Evolutionary conservation across 2,113 vertebrate species (phyloP), one percentile per base, ranked within the genome.

Genomic region (Sinocyclocheilus maitianheensis): DNA sequence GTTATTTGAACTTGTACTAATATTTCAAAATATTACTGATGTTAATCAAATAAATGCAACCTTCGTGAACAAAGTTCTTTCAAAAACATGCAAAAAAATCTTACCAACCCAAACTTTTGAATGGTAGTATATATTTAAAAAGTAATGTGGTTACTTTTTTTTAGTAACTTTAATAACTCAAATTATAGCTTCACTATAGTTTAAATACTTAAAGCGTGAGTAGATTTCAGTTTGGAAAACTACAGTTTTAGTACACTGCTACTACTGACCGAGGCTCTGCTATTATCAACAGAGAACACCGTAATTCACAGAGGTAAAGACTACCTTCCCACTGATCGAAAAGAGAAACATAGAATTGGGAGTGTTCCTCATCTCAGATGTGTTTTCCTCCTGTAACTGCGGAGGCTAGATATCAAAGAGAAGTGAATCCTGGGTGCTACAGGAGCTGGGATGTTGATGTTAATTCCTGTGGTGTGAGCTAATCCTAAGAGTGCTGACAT

Each of bases 381-480:
- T 63, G 46, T 90, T 72, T 63, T 58, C 11, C 74, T 34, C 48
- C 67, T 34, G 72, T 46, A 86, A 87, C 75, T 83, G 86, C 75
- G 51, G 46, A 72, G 58, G 71, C 72, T 48, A 37, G 76, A 26
- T 84, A 83, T 81, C 74, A 81, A 81, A 87, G 51, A 20, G 48
- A 20, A 51, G 24, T 51, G 43, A 26, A 48, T 71, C 53, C 83
- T 88, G 34, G 51, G 58, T 65, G 72, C 20, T 62, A 78, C 53
- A 76, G 46, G 83, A 87, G 58, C 77, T 81, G 65, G 48, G 72
- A 87, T 71, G 77, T 81, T 85, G 88, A 89, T 86, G 77, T 67
- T 91, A 87, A 90, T 90, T 92, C 88, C 88, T 80, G 82, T 85
- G 85, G 86, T 65, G 83, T 87, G 88, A 92, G 86, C 67, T 90